A percentile compares a stretch with the other conserved stretches of the same genome.
phyloP scores from a whole-genome alignment of 2,888 invertebrate genomes.

The Blera fallax region DNA sequence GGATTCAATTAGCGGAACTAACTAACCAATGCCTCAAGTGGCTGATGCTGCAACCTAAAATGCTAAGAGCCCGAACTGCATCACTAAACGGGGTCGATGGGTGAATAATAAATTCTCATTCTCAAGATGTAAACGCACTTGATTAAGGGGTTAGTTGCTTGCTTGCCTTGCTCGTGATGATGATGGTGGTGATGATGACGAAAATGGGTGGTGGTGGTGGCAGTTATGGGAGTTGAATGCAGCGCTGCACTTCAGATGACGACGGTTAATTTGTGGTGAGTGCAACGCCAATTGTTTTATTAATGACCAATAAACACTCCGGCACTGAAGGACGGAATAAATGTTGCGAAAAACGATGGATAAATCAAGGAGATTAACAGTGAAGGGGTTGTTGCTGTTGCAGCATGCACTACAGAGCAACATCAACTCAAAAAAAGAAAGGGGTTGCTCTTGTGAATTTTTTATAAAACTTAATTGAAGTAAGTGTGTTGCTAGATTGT shows the following conservation, averaged over 20 bases:
- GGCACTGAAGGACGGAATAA: neutral
- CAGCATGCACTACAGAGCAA: neutral
- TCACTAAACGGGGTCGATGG: conserved; percentile 56
- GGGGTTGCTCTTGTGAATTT: neutral
- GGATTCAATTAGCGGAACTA: conserved; percentile 40
- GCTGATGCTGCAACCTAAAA: conserved; percentile 1
- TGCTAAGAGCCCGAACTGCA: neutral
- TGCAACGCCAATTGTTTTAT: conserved; percentile 38
- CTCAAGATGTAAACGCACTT: conserved; percentile 61
- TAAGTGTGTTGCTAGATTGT: conserved; percentile 21
- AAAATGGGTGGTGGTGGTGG: neutral
- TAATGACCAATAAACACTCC: conserved; percentile 41
- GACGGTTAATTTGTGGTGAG: conserved; percentile 46
- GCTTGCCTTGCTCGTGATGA: neutral
- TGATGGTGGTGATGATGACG: neutral
- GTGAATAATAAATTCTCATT: conserved; percentile 66
- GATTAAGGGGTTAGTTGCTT: conserved; percentile 60
- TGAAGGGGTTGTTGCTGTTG: conserved; percentile 9
- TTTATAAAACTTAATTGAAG: conserved; percentile 27
- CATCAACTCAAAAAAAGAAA: neutral
- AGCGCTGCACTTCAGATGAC: neutral
- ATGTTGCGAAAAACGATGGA: conserved; percentile 24
- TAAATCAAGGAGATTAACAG: conserved; percentile 1
- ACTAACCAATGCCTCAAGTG: too few species aligned
- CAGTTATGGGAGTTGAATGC: neutral